Evolutionary conservation across 2,888 invertebrate genomes (phyloP), one percentile per base, ranked within the genome.

Genomic region (Trypoxylon attenuatum): DNA sequence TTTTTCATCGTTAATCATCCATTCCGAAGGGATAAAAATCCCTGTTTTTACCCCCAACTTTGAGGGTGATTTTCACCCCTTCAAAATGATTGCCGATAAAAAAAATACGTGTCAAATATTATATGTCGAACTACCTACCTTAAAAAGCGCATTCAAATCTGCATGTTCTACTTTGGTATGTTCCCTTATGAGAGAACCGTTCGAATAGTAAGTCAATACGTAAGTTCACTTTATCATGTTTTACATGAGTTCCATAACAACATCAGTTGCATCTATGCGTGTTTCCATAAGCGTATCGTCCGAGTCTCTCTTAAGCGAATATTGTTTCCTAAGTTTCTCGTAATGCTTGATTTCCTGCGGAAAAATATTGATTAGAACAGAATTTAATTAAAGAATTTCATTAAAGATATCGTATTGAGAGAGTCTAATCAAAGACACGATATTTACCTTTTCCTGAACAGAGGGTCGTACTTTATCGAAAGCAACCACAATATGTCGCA

Each of bases 401-500:
- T n/a, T n/a, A n/a, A n/a, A n/a, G n/a, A n/a, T n/a, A n/a, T n/a
- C n/a, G n/a, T n/a, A n/a, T n/a, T n/a, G n/a, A n/a, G n/a, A n/a
- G n/a, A n/a, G n/a, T n/a, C n/a, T n/a, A n/a, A n/a, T n/a, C n/a
- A n/a, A n/a, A n/a, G n/a, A 33, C 27, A 27, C 5, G 6, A 22
- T 60, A 65, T 77, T 82, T 84, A 91, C 92, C 88, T 94, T 92
- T 43, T 91, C 89, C 16, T 92, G 92, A 15, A 98, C 96, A 0
- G 98, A 98, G 10, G 98, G 97, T 80, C 93, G 92, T 63, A 96
- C 91, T 87, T 94, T 94, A 8, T 89, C 87, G 23, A 97, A 89
- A 0, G 97, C 98, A 59, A 89, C 87, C 64, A 92, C 89, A 78
- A 98, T 94, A 85, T 98, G 96, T 61, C 91, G 89, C 63, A 92